These are phyloP conservation scores for Drosophila virilis DNA, from an alignment of 1,140 invertebrate genomes.

Conservation along the genomic window DNA sequence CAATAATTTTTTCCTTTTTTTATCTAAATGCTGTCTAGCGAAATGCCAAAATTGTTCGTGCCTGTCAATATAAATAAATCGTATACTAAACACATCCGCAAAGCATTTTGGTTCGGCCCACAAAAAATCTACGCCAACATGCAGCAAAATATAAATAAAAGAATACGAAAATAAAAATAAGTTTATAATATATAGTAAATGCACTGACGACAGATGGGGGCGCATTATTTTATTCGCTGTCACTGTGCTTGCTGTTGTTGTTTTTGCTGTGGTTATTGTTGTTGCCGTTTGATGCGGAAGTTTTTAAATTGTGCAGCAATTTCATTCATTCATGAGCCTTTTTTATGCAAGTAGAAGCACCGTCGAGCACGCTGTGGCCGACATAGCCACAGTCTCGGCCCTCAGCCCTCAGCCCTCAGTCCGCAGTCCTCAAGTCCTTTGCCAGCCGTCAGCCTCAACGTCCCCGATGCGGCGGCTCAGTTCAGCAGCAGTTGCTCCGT, in stretches of 20 bases:
- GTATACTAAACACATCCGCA: conserved; percentile 54
- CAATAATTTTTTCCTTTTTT: conserved; percentile 13
- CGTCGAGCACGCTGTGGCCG: conserved; percentile 17
- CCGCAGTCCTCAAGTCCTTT: conserved; percentile 2
- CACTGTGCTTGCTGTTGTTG: conserved; percentile 27
- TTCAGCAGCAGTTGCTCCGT: conserved; percentile 39
- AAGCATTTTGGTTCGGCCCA: conserved; percentile 4
- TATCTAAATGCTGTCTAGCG: conserved; percentile 14
- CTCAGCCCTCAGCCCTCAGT: conserved; percentile 9
- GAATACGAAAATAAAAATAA: conserved; percentile 8
- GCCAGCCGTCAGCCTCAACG: conserved; percentile 13
- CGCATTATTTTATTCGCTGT: conserved; percentile 44
- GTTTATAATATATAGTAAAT: conserved; percentile 25
- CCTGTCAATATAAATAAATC: conserved; percentile 54
- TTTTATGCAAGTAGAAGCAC: conserved; percentile 28
- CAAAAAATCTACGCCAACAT: conserved; percentile 16
- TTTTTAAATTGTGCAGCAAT: conserved; percentile 75
- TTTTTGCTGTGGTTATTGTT: conserved; percentile 45
- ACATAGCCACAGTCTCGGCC: conserved; percentile 23
- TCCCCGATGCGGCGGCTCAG: conserved; percentile 27
- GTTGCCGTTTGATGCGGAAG: conserved; percentile 65
- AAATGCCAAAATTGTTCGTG: conserved; percentile 28
- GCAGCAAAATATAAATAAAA: conserved; percentile 17
- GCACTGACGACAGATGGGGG: conserved; percentile 35
- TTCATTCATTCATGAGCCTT: conserved; percentile 64